These are phyloP conservation scores for Zenarchopterus dispar DNA, from an alignment of 2,797 vertebrate genomes.

Conservation along the genomic window DNA sequence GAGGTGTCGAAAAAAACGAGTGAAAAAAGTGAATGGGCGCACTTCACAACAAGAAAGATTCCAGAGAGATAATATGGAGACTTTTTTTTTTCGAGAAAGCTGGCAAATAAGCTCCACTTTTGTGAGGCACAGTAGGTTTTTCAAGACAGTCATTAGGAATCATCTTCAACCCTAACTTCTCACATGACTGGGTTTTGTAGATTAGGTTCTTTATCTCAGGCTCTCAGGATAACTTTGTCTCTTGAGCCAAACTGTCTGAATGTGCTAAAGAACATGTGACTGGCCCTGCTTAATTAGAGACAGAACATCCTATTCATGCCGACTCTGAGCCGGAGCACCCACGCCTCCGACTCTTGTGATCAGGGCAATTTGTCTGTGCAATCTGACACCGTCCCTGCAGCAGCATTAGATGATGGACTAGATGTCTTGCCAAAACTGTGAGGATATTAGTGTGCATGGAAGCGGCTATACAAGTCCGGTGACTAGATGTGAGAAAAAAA, in stretches of 20 bases:
- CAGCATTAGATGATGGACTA: constrained; percentile 37
- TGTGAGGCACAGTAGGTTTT: constrained; percentile 27
- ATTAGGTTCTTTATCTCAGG: constrained; percentile 44
- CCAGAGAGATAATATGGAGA: constrained; percentile 33
- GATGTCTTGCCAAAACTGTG: constrained; percentile 20
- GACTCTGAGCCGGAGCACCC: constrained; percentile 37
- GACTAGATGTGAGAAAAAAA: constrained; percentile 24
- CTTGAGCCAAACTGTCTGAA: constrained; percentile 28
- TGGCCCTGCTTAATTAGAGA: constrained; percentile 48
- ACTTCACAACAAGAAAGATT: constrained; percentile 20
- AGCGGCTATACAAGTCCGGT: constrained; percentile 25
- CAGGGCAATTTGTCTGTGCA: constrained; percentile 53
- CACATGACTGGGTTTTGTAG: constrained; percentile 56
- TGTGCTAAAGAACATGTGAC: constrained; percentile 39
- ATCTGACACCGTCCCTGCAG: constrained; percentile 31
- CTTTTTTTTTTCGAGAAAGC: constrained; percentile 21
- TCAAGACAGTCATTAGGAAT: constrained; percentile 24
- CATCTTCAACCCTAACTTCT: constrained; percentile 34
- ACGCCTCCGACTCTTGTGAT: constrained; percentile 52
- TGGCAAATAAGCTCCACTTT: constrained; percentile 24
- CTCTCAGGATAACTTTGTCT: constrained; percentile 13
- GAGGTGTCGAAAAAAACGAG: constrained; percentile 35
- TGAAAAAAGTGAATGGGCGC: constrained; percentile 38
- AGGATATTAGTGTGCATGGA: not conserved
- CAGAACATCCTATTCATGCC: constrained; percentile 48